Percentiles rank a stretch among this genome's conserved stretches.
phyloP scores from a whole-genome alignment of 2,888 invertebrate species.

The Deilephila elpenor region DNA sequence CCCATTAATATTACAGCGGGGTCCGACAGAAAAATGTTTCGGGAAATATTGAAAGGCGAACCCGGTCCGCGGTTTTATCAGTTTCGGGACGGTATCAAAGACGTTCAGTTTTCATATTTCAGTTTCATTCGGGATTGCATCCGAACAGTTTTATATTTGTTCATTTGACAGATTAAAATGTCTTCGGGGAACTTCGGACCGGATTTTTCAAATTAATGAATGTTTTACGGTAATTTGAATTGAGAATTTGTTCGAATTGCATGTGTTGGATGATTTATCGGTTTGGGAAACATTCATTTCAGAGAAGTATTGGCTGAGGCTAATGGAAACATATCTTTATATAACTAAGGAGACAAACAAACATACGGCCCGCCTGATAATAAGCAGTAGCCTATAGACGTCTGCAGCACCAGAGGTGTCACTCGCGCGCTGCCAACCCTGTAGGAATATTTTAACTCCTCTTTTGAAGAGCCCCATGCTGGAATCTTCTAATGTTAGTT shows the following conservation, averaged over 20 bases:
- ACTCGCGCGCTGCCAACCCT: no score
- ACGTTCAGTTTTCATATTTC: conserved; percentile 52
- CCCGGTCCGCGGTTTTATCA: conserved; percentile 51
- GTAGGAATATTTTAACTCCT: no score
- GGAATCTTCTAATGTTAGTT: no score
- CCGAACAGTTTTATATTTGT: neutral
- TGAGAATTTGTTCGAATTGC: neutral
- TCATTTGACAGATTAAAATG: conserved; percentile 15
- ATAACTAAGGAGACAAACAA: no score
- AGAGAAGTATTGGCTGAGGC: no score
- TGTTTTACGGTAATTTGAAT: neutral
- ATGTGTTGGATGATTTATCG: neutral
- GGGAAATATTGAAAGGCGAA: conserved; percentile 57
- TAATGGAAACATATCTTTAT: no score
- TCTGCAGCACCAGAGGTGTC: no score
- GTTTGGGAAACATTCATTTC: neutral
- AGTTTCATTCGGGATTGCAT: conserved; percentile 8
- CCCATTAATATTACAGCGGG: conserved; percentile 57
- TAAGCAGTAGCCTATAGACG: no score
- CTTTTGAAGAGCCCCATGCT: no score
- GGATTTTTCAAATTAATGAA: conserved; percentile 13
- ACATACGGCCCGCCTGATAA: no score
- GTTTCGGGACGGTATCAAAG: conserved; percentile 48
- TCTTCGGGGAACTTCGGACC: neutral
- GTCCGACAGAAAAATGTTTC: conserved; percentile 54